Base-by-base conservation (phyloP, 2,888 invertebrate genomes). In the Apeira syringaria region DNA sequence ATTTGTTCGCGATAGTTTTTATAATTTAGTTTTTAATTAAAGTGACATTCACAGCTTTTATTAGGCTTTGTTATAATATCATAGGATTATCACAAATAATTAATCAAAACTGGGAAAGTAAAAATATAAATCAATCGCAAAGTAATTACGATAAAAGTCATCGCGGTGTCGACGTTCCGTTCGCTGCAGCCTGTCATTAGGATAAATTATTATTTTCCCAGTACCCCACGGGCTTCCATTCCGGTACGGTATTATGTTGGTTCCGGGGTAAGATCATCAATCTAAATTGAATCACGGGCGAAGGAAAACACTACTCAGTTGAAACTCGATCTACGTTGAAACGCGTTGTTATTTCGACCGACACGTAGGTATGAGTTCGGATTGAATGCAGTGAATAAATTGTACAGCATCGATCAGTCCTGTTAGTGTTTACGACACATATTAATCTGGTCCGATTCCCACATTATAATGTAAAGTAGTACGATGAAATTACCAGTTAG, bases 221-320 rank as follows among this genome's bases (percentile, higher is more conserved):
- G 52, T 37, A 35, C 45, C 32, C 39, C 50, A 46, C 43, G 33
- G 43, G 38, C 46, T 43, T 39, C 30, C 38, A 32, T 31, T 22
- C 44, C 44, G 38, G 34, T 9, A 12, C 41, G 45, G 51, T 56
- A 54, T 54, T 54, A 56, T 50, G 56, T 48, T 50, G 52, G 46
- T 50, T 50, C 50, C 50, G 53, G 50, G 37, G 43, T 45, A 57
- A 50, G 54, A 52, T 53, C 54, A 54, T 52, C 52, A 57, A 54
- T 57, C 50, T 54, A 54, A 54, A 57, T 52, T 54, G 52, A 57
- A 57, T 54, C 54, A 54, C 52, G 54, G 30, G 49, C 27, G 47
- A 47, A 56, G 56, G 53, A 53, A 56, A 56, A 53, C 56, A 53
- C 49, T 49, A 51, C 51, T 47, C 46, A 50, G 38, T 51, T 43